Base-by-base conservation (phyloP, 2,113 vertebrate species). In the Terrapene triunguis region DNA sequence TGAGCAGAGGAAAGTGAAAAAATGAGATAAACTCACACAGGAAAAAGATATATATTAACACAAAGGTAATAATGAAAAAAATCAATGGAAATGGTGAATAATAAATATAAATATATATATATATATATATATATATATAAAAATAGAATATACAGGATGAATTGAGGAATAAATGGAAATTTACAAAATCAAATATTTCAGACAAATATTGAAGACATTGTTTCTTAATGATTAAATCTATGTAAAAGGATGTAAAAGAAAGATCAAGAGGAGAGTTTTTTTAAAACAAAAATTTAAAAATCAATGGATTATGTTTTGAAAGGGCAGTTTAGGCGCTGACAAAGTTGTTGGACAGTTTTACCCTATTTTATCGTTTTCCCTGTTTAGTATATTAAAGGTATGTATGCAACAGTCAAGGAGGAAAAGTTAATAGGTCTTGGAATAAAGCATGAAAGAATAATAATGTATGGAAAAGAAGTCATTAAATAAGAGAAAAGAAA, bases 391-490 rank as follows among this genome's bases (percentile, higher is more conserved):
- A 12, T 78, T 35, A 38, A 22, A 82, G 42, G 81, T 8, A 27
- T 1, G 80, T 91, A 48, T 19, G 47, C 89, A 94, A 83, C 1
- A 0, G 0, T 4, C 42, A 27, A 13, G 54, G 47, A 81, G 47
- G 47, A 95, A 95, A 78, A 94, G 69, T 27, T 53, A 74, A 80
- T 7, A 62, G 86, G 55, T 38, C 85, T 72, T 27, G 44, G 78
- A 93, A 85, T 62, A 44, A 86, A 87, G 89, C 4, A 57, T 9
- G 38, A 78, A 80, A 91, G 72, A 25, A 13, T 25, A 88, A 76
- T 12, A 96, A 90, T 19, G 81, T 35, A n/a, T 85, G 72, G 42
- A 59, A 96, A 95, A 89, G 19, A 89, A 92, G 35, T 48, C 80
- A 50, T 50, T 62, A 81, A n/a, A 65, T 24, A 83, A 47, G 24